Evolutionary conservation across 2,113 vertebrate genomes (phyloP), one percentile per base, ranked within the genome.

Genomic region (Carassius auratus): DNA sequence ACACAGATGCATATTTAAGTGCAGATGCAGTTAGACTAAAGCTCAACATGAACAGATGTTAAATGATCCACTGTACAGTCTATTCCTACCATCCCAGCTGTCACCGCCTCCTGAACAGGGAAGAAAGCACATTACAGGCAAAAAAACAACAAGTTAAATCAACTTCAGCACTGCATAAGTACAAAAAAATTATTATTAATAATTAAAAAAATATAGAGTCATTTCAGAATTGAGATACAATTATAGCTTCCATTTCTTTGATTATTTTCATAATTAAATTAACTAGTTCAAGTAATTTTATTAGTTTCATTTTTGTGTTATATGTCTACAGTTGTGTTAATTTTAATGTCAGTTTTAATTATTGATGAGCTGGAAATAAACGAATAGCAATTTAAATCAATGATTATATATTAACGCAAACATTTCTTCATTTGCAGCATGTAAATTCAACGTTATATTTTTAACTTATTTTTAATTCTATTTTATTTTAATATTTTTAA

Each of bases 31-130:
- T 86, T 86, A 88, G 76, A 73, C 13, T 81, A 38, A 33, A 81
- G 48, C 17, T 38, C 9, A 21, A 59, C 26, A 3, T 26, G 13
- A 74, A 33, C 14, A 4, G 9, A 23, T 61, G 68, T 81, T 86
- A 81, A 38, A 15, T 9, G 10, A 38, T 26, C 55, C 80, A 26
- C 36, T 61, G 50, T 64, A 73, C 55, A 64, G 9, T 26, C 84
- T 87, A 66, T 62, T 84, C 84, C 87, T 97, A 97, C 96, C 96
- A 94, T 97, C 96, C 96, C 96, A 97, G 91, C 94, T 96, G 90
- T 97, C 96, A 92, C 96, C 95, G 91, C 95, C 96, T 94, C 96
- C 96, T 97, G 94, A 88, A 61, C 91, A 92, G 86, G 90, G 93
- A 92, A 83, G 91, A 91, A 48, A 57, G 66, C 19, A 87, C 19